Evolutionary conservation across 2,888 invertebrate genomes (phyloP), one percentile per base, ranked within the genome.

Genomic region (Tetragnatha montana): DNA sequence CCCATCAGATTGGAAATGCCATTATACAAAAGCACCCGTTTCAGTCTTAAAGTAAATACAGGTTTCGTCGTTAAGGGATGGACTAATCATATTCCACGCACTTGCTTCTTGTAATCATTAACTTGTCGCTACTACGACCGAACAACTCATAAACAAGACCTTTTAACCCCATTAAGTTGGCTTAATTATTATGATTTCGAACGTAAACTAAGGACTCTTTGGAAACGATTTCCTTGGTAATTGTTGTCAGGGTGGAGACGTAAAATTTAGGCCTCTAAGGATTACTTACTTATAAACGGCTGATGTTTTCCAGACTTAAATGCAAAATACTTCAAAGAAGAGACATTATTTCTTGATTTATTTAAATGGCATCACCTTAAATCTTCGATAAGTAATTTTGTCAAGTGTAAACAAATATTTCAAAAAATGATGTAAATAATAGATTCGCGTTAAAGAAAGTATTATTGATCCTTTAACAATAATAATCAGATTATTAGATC

Each of bases 81-180:
- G 50, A 82, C 71, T 81, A 81, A 71, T 82, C 50, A 47, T 60
- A 21, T 35, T 21, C 21, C 73, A 17, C 49, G 35, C 74, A 60
- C 68, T 83, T 60, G 60, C 74, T 60, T 17, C 60, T 21, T 7
- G 22, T 60, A 74, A 74, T 83, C 74, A 74, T 83, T 68, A 74
- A 83, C 74, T 60, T 68, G 68, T 75, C 74, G n/a, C 49, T 83
- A 12, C 7, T 47, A 8, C 47, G 35, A 17, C 82, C 60, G 50
- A 47, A 68, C 74, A 75, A 74, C 74, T 60, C 82, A 75, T 83
- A 74, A 82, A 68, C 82, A 83, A 83, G 60, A 60, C 75, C 74
- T 74, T 83, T 83, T 60, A 83, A 35, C 73, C 49, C 73, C 74
- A 74, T 82, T 82, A 82, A 17, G 80, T 50, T 22, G 22, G 7